Conservation (phyloP, 2,888 invertebrate species). For the Chorisops tibialis region DNA sequence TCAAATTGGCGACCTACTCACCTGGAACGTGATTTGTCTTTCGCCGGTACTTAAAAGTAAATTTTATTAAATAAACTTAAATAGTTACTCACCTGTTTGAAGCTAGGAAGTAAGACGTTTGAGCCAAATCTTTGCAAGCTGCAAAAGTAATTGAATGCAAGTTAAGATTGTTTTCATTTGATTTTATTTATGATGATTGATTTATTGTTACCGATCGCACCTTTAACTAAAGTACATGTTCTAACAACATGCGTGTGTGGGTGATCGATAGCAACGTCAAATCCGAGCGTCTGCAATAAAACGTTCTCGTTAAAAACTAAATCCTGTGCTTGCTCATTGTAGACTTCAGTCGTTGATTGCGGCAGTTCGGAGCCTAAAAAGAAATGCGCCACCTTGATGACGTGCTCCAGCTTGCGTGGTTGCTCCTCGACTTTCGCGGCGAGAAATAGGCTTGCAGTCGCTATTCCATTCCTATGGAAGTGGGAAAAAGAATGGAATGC, state of each 20-base stretch:
- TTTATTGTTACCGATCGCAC: slow-evolving; percentile 51
- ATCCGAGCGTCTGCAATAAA: slow-evolving; percentile 93
- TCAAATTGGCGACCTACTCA: too few species aligned
- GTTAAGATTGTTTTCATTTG: not conserved
- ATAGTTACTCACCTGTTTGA: slow-evolving; percentile 86
- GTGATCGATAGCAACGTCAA: slow-evolving; percentile 97
- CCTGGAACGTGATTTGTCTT: too few species aligned
- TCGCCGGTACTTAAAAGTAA: too few species aligned
- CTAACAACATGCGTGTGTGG: slow-evolving; percentile 96
- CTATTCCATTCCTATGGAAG: slow-evolving; percentile 92
- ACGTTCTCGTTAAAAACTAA: slow-evolving; percentile 96
- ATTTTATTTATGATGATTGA: too few species aligned
- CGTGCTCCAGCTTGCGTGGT: slow-evolving; percentile 94
- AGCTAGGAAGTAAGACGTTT: slow-evolving; percentile 98
- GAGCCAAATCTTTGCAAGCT: slow-evolving; percentile 95
- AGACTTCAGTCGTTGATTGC: slow-evolving; percentile 73
- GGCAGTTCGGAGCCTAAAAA: slow-evolving; percentile 72
- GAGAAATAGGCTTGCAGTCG: slow-evolving; percentile 90
- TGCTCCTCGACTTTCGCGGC: slow-evolving; percentile 99
- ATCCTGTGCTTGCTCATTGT: slow-evolving; percentile 77
- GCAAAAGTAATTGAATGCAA: slow-evolving; percentile 38
- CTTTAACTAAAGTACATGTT: slow-evolving; percentile 93
- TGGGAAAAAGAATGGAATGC: slow-evolving; percentile 96
- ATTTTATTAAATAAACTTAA: too few species aligned
- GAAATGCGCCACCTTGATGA: slow-evolving; percentile 87